phyloP scores from a whole-genome alignment of 2,113 vertebrate genomes.

The Nothocercus julius region DNA sequence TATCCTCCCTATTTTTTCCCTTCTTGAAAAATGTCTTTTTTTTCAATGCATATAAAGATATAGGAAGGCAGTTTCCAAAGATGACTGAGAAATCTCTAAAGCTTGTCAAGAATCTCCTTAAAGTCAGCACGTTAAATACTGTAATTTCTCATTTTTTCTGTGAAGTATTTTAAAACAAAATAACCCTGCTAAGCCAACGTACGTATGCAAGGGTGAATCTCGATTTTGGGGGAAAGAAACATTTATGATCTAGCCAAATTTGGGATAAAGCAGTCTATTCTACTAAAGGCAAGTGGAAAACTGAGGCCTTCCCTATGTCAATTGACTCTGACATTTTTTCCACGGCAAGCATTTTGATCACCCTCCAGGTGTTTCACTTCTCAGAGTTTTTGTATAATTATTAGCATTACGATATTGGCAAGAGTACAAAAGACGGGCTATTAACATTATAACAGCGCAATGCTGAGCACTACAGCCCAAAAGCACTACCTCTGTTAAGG shows the following conservation, averaged over 20 bases:
- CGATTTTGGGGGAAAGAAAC: not conserved
- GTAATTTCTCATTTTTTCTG: not conserved
- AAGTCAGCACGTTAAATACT: not conserved
- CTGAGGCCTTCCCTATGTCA: not conserved
- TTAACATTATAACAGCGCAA: not conserved
- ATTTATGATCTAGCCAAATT: not conserved
- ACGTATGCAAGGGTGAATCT: not conserved
- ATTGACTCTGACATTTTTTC: not conserved
- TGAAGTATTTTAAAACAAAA: not conserved
- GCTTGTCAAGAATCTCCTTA: not conserved
- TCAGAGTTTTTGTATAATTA: not conserved
- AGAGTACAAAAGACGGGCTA: not conserved
- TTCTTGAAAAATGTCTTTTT: not conserved
- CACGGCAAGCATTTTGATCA: not conserved
- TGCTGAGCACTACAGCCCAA: not conserved
- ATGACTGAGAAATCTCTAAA: not conserved
- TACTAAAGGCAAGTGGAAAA: not conserved
- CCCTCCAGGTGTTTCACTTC: not conserved
- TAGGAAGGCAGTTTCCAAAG: not conserved
- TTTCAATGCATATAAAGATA: not conserved
- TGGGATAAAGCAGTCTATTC: not conserved
- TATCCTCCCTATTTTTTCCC: not conserved
- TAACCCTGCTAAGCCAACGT: not conserved
- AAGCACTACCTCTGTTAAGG: not conserved
- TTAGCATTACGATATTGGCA: not conserved